These are phyloP conservation scores for Loxodonta africana DNA, from an alignment of 2,113 vertebrate genomes.

Conservation along the genomic window DNA sequence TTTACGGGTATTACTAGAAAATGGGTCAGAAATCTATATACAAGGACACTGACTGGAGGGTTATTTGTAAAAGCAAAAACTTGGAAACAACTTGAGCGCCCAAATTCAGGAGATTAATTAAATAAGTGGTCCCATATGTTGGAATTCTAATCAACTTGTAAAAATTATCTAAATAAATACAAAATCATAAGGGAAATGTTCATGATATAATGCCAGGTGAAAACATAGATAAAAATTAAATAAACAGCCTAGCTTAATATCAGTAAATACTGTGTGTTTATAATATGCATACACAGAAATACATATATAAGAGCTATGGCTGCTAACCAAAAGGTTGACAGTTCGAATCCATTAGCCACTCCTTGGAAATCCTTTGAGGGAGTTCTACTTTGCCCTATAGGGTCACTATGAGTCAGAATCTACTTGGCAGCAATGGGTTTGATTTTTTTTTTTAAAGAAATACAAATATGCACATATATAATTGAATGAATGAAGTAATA, in stretches of 20 bases:
- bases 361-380: no score
- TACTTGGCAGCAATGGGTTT: no score
- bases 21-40: neutral
- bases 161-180: neutral
- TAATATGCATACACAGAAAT: neutral
- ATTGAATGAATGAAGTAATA: neutral
- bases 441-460: neutral
- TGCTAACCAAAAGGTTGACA: no score
- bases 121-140: neutral
- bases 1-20: neutral
- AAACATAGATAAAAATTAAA: constrained; percentile 21
- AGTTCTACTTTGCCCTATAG: no score
- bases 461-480: neutral
- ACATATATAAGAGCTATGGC: no score
- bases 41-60: neutral
- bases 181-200: neutral
- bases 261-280: neutral
- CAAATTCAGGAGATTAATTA: neutral
- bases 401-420: no score
- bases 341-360: no score
- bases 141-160: neutral
- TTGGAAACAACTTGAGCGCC: neutral
- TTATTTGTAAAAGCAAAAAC: neutral
- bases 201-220: neutral
- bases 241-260: neutral